Evolutionary conservation across 2,888 invertebrate species (phyloP).

Genomic region (Eumacrocentrus americanus): DNA sequence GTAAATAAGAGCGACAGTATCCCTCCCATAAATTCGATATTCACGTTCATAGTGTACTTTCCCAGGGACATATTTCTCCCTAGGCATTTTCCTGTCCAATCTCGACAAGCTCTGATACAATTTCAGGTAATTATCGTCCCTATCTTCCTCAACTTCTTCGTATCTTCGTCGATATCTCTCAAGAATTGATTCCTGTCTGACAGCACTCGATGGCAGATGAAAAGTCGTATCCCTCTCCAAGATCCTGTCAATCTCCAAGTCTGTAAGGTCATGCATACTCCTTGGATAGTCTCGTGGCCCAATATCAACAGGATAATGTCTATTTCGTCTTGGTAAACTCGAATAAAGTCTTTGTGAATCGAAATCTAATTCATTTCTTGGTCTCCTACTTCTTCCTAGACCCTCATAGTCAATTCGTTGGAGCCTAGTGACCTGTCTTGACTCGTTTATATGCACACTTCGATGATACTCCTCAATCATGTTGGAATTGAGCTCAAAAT

Average conservation of each 20-base stretch:
- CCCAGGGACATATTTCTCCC: slow-evolving; percentile 51
- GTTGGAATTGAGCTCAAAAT: not conserved
- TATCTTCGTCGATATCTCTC: slow-evolving; percentile 30
- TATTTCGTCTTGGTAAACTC: slow-evolving; percentile 47
- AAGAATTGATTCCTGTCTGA: slow-evolving; percentile 29
- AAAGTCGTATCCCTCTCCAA: slow-evolving; percentile 46
- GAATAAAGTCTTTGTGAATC: slow-evolving; percentile 42
- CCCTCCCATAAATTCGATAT: slow-evolving; percentile 58
- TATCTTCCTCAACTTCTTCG: slow-evolving; percentile 25
- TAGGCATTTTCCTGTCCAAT: slow-evolving; percentile 42
- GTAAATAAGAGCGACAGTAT: slow-evolving; percentile 59
- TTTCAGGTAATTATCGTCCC: slow-evolving; percentile 48
- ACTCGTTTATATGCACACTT: not conserved
- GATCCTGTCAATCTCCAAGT: slow-evolving; percentile 53
- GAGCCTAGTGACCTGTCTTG: not conserved
- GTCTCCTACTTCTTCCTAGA: not conserved
- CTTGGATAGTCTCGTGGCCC: slow-evolving; percentile 45
- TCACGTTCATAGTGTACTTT: slow-evolving; percentile 59
- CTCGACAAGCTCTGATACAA: slow-evolving; percentile 48
- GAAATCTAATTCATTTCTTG: slow-evolving; percentile 4
- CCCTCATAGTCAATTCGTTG: not conserved
- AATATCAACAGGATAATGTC: not conserved
- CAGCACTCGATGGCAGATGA: slow-evolving; percentile 33
- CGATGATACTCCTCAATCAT: not conserved
- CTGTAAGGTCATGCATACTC: slow-evolving; percentile 55